Conservation (phyloP, 2,797 vertebrate species). For the Oreonectes daqikongensis region DNA sequence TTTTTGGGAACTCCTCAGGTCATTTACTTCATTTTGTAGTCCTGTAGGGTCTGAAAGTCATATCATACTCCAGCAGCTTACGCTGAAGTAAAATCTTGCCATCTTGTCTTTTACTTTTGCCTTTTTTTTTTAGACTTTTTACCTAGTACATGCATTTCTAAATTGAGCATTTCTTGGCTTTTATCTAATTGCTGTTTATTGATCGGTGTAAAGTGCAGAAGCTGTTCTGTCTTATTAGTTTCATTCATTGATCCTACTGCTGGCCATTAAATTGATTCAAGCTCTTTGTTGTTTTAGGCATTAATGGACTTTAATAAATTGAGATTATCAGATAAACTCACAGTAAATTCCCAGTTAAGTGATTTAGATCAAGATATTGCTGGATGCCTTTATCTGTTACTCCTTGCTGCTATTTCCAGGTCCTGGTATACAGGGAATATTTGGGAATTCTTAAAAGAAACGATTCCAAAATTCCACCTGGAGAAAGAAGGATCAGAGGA, state of each 20-base stretch:
- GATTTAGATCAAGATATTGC: not conserved
- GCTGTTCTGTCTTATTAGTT: conserved; percentile 14
- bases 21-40: conserved; percentile 19
- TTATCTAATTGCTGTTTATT: conserved; percentile 49
- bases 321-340: conserved; percentile 15
- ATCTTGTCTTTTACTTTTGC: not conserved
- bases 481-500: conserved; percentile 59
- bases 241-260: conserved; percentile 31
- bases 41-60: conserved; percentile 14
- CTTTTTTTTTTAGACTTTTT: not conserved
- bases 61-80: conserved; percentile 18
- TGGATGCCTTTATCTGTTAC: not conserved
- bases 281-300: conserved; percentile 9
- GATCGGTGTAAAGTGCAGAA: conserved; percentile 30
- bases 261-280: conserved; percentile 35
- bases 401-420: conserved; percentile 66
- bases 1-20: conserved; percentile 27
- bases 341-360: conserved; percentile 2
- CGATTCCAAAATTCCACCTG: conserved; percentile 79
- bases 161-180: conserved; percentile 6
- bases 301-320: conserved; percentile 11
- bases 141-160: conserved; percentile 3
- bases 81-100: not conserved
- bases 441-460: conserved; percentile 83
- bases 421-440: conserved; percentile 68